Conservation (phyloP, 2,113 vertebrate genomes). For the Poeciliopsis turrubarensis region DNA sequence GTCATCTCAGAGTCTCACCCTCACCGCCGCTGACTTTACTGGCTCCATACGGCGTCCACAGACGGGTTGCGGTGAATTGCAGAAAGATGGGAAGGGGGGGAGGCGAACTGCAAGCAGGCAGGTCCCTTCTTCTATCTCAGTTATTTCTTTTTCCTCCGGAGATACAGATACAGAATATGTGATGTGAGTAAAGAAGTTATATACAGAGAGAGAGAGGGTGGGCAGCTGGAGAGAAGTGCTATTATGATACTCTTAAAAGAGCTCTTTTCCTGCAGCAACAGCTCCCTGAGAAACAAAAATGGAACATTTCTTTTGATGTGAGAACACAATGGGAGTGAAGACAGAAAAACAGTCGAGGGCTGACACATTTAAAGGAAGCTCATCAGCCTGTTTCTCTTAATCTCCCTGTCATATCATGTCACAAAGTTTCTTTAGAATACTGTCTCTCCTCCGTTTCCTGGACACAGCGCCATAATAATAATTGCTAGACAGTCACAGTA, state of each 20-base stretch:
- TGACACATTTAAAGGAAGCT: constrained; percentile 57
- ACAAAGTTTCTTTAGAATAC: constrained; percentile 44
- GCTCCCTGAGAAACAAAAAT: constrained; percentile 37
- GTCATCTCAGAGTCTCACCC: constrained; percentile 38
- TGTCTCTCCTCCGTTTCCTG: constrained; percentile 24
- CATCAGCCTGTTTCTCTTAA: constrained; percentile 39
- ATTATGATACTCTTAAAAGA: constrained; percentile 46
- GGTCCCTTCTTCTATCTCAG: constrained; percentile 54
- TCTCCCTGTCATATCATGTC: constrained; percentile 48
- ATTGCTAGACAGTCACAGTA: constrained; percentile 49
- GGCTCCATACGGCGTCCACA: constrained; percentile 49
- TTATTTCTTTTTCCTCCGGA: constrained; percentile 69
- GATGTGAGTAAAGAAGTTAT: constrained; percentile 28
- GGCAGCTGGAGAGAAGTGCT: constrained; percentile 34
- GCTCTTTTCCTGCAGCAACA: constrained; percentile 22
- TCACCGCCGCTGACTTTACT: constrained; percentile 69
- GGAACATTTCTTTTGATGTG: constrained; percentile 57
- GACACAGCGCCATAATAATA: constrained; percentile 54
- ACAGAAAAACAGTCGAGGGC: constrained; percentile 44
- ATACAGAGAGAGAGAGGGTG: constrained; percentile 7
- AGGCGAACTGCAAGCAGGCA: constrained; percentile 49
- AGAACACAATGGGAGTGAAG: constrained; percentile 34
- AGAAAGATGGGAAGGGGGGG: too few relatives aligned
- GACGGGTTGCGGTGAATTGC: constrained; percentile 65
- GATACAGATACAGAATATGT: constrained; percentile 42